A percentile compares a stretch with the other conserved stretches of the same genome.
Evolutionary conservation across 2,888 invertebrate species (phyloP).

Genomic region (Cheiracanthium punctorium): DNA sequence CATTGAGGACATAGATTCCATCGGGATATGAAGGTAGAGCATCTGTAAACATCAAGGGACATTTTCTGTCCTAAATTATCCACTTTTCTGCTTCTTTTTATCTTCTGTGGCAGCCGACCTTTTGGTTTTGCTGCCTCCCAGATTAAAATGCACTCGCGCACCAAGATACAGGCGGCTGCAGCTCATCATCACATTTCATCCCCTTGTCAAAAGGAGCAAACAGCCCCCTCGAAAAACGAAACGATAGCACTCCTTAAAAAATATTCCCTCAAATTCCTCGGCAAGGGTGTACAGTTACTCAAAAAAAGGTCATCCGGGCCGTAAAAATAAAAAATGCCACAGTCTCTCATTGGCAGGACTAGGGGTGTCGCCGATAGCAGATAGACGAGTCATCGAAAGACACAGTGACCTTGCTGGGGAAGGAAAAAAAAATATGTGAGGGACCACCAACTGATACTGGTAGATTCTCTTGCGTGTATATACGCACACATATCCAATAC

Average conservation of each 20-base stretch:
- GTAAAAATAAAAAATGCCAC: conserved; percentile 12
- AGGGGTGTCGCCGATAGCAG: conserved; percentile 18
- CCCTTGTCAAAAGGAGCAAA: conserved; percentile 1
- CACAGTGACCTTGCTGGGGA: neutral
- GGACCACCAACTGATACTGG: conserved; percentile 4
- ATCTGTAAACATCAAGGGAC: too few relatives aligned
- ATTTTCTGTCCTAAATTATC: too few relatives aligned
- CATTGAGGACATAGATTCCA: too few relatives aligned
- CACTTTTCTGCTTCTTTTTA: neutral
- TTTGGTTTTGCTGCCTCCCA: neutral
- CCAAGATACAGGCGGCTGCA: conserved; percentile 7
- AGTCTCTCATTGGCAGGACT: neutral
- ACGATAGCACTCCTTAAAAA: neutral
- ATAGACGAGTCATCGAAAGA: conserved; percentile 23
- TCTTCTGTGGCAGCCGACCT: neutral
- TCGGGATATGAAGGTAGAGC: too few relatives aligned
- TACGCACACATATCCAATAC: too few relatives aligned
- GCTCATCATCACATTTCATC: conserved; percentile 3
- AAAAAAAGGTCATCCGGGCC: conserved; percentile 15
- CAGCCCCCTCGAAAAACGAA: neutral
- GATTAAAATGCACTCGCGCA: neutral
- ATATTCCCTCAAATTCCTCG: conserved; percentile 15
- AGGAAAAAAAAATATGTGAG: too few relatives aligned
- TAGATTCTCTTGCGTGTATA: neutral
- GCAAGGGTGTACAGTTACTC: conserved; percentile 3